Evolutionary conservation across 1,140 invertebrate genomes (phyloP), one percentile per base, ranked within the genome.

Genomic region (Papilio polytes): DNA sequence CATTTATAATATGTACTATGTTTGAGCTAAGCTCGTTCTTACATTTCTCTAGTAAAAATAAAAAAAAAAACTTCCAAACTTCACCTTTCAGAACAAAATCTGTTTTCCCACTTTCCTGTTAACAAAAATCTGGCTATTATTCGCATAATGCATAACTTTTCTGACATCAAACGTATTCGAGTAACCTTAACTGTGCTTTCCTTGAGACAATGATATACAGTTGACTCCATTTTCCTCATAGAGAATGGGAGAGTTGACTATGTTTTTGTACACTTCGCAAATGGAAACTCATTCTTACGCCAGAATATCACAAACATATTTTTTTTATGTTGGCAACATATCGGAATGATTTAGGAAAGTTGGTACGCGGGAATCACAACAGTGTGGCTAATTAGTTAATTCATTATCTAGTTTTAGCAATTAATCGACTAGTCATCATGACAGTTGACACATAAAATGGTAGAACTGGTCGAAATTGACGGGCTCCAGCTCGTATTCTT

Each of bases 381-480:
- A 70, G 20, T 26, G 59, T 13, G 63, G 26, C 3, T 70, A 70
- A 74, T 46, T 48, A 74, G 20, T 56, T 78, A 36, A 56, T n/a
- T 36, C 74, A 78, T 78, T 78, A 51, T 22, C 77, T 78, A 78
- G 41, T 80, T 85, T 84, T 76, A 78, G 48, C 63, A 83, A 78
- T 12, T 80, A 70, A 31, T 59, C 76, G 74, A 80, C 78, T 85
- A 80, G 74, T 82, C 83, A 94, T 95, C 92, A 94, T 88, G 92
- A 93, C 31, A 91, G 85, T 82, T 93, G 93, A 85, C 89, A 92
- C 94, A 95, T 95, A 80, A 95, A 95, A 83, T 95, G 94, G 78
- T 95, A 95, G 83, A 95, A 95, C 80, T 95, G 94, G 80, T 95
- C 94, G 53, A 95, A 95, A 84, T 95, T 95, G 53, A 94, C 94